Evolutionary conservation across 2,797 vertebrate species (phyloP).

Genomic region (Erpetoichthys calabaricus): DNA sequence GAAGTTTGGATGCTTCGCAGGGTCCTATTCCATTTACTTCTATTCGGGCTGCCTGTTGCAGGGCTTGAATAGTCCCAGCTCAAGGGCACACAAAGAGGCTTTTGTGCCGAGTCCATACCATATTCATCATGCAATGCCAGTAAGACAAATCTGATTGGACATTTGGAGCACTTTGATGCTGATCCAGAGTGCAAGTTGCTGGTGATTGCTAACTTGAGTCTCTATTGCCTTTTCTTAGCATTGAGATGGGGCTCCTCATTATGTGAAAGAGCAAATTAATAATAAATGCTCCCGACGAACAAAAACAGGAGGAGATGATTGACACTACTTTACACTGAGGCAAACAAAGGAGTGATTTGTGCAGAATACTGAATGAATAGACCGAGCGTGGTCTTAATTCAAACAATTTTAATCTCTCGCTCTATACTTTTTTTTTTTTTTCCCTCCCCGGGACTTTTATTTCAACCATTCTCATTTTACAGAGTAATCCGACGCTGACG

Average conservation of each 20-base stretch:
- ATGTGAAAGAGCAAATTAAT: slow-evolving; percentile 65
- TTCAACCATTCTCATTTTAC: slow-evolving; percentile 49
- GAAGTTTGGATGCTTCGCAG: slow-evolving; percentile 66
- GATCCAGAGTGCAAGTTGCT: slow-evolving; percentile 60
- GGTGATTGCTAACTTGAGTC: slow-evolving; percentile 62
- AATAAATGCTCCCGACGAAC: slow-evolving; percentile 59
- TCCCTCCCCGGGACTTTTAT: slow-evolving; percentile 30
- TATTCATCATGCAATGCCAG: slow-evolving; percentile 79
- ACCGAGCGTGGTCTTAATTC: slow-evolving; percentile 59
- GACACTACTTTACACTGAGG: slow-evolving; percentile 58
- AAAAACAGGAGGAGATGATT: slow-evolving; percentile 58
- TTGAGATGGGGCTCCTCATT: slow-evolving; percentile 53
- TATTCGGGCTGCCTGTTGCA: slow-evolving; percentile 69
- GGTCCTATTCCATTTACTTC: slow-evolving; percentile 72
- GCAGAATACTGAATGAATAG: slow-evolving; percentile 61
- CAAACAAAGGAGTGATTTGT: slow-evolving; percentile 63
- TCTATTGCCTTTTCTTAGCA: slow-evolving; percentile 51
- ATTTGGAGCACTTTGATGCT: slow-evolving; percentile 74
- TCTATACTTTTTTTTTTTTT: slow-evolving; percentile 24
- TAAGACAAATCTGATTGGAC: slow-evolving; percentile 79
- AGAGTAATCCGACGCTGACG: slow-evolving; percentile 54
- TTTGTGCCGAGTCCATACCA: slow-evolving; percentile 61
- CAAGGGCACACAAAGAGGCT: slow-evolving; percentile 61
- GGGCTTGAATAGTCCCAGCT: slow-evolving; percentile 64
- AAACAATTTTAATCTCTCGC: slow-evolving; percentile 65